A percentile compares a stretch with the other conserved stretches of the same genome.
These are phyloP conservation scores for Melanchra persicariae DNA, from an alignment of 2,888 invertebrate genomes.

Conservation along the genomic window DNA sequence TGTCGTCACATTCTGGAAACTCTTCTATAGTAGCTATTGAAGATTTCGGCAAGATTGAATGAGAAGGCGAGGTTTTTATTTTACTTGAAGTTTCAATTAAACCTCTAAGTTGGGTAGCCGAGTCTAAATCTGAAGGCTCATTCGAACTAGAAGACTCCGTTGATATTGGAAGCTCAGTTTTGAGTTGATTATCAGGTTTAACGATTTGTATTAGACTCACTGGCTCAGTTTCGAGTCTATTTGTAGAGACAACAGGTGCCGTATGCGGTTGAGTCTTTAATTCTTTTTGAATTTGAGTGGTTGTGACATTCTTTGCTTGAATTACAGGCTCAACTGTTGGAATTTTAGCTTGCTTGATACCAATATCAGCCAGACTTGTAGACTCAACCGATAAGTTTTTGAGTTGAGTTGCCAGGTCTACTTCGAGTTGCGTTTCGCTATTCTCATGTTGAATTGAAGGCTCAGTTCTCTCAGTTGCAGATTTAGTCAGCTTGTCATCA, in stretches of 20 bases:
- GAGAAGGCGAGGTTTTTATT: slow-evolving; percentile 42
- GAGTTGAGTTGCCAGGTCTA: slow-evolving; percentile 1
- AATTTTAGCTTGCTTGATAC: slow-evolving; percentile 15
- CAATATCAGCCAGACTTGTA: slow-evolving; percentile 44
- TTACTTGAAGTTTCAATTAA: slow-evolving; percentile 45
- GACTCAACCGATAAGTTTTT: slow-evolving; percentile 14
- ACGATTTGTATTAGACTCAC: slow-evolving; percentile 36
- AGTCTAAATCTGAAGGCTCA: slow-evolving; percentile 5
- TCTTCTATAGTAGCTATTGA: slow-evolving; percentile 53
- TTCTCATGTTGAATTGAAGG: slow-evolving; percentile 13
- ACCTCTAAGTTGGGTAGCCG: slow-evolving; percentile 42
- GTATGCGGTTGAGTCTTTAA: slow-evolving; percentile 9
- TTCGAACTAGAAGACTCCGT: slow-evolving; percentile 43
- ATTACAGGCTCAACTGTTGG: slow-evolving; percentile 1
- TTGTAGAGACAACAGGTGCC: slow-evolving; percentile 1
- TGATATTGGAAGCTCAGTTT: slow-evolving; percentile 45
- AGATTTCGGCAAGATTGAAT: slow-evolving; percentile 43
- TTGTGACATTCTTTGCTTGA: slow-evolving; percentile 6
- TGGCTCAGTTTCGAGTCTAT: slow-evolving; percentile 24
- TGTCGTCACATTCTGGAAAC: slow-evolving; percentile 45
- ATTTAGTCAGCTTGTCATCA: background rate
- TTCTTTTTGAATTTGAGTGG: slow-evolving; percentile 1
- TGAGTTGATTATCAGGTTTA: slow-evolving; percentile 11
- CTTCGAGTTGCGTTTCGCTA: background rate
- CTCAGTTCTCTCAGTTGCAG: background rate